These are phyloP conservation scores for Aptenodytes forsteri DNA, from an alignment of 2,113 vertebrate species.

Conservation along the genomic window DNA sequence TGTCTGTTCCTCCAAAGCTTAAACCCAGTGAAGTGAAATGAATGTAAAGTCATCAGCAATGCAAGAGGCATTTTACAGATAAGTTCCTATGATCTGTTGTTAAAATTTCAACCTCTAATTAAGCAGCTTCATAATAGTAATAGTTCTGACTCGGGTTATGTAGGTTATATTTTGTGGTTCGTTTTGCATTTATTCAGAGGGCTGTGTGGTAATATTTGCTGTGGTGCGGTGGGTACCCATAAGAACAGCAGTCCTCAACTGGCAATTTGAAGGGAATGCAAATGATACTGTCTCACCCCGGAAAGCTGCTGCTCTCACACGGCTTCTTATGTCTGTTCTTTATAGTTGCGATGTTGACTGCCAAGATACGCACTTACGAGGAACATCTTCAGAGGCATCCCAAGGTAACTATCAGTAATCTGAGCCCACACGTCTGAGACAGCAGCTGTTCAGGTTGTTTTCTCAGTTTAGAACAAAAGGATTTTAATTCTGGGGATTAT, in stretches of 20 bases:
- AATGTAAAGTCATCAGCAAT: not conserved
- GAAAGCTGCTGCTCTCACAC: conserved; percentile 28
- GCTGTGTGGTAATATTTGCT: not conserved
- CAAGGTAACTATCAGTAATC: conserved; percentile 77
- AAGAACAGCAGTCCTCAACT: not conserved
- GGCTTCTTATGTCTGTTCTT: conserved; percentile 5
- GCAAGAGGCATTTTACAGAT: not conserved
- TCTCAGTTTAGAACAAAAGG: not conserved
- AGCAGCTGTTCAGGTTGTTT: not conserved
- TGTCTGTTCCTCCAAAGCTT: not conserved
- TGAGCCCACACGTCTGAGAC: not conserved
- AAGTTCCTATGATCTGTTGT: not conserved
- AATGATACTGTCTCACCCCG: not conserved
- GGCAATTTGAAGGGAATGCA: not conserved
- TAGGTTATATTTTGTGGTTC: not conserved
- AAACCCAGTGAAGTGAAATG: not conserved
- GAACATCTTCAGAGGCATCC: conserved; percentile 88
- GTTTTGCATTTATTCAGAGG: not conserved
- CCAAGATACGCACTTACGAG: conserved; percentile 85
- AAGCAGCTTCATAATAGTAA: not conserved
- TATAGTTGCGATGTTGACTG: conserved; percentile 87
- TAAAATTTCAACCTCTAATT: not conserved
- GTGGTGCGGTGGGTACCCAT: not conserved
- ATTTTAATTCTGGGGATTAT: not conserved
- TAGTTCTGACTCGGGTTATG: not conserved